phyloP scores from a whole-genome alignment of 2,888 invertebrate genomes.

The Parascotia fuliginaria region DNA sequence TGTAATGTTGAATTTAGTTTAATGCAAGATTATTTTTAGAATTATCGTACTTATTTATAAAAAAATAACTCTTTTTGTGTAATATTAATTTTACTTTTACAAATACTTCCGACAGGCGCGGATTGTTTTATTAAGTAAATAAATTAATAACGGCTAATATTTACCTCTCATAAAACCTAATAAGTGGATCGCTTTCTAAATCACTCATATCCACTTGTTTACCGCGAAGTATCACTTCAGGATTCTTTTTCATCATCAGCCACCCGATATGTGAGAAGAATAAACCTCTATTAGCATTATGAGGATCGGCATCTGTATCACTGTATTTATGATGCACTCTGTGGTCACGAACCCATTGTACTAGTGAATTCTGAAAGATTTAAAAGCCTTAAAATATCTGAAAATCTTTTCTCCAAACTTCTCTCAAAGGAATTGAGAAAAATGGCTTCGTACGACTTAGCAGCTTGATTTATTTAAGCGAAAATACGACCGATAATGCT shows the following conservation, averaged over 20 bases:
- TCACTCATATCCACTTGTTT: conserved; percentile 92
- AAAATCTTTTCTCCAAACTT: conserved; percentile 5
- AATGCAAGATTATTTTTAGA: too few relatives aligned
- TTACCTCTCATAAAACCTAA: conserved; percentile 91
- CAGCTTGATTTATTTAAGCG: conserved; percentile 6
- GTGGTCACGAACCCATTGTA: conserved; percentile 88
- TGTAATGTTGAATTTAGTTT: too few relatives aligned
- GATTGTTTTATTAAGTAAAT: background rate
- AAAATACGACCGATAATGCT: background rate
- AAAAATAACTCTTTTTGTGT: too few relatives aligned
- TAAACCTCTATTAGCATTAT: conserved; percentile 93
- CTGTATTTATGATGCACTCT: conserved; percentile 93
- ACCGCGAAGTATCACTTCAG: conserved; percentile 90
- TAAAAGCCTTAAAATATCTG: conserved; percentile 6
- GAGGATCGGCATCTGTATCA: conserved; percentile 94
- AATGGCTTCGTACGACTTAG: conserved; percentile 4
- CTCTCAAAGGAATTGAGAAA: conserved; percentile 9
- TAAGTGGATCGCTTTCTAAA: conserved; percentile 89
- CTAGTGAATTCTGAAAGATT: conserved; percentile 66
- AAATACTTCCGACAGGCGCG: too few relatives aligned
- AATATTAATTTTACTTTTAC: too few relatives aligned
- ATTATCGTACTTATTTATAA: too few relatives aligned
- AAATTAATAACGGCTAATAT: conserved; percentile 23
- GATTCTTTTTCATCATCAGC: conserved; percentile 93
- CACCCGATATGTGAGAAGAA: conserved; percentile 97